A percentile compares a stretch with the other conserved stretches of the same genome.
Conservation (phyloP, 2,113 vertebrate genomes). For the Thomomys bottae region DNA sequence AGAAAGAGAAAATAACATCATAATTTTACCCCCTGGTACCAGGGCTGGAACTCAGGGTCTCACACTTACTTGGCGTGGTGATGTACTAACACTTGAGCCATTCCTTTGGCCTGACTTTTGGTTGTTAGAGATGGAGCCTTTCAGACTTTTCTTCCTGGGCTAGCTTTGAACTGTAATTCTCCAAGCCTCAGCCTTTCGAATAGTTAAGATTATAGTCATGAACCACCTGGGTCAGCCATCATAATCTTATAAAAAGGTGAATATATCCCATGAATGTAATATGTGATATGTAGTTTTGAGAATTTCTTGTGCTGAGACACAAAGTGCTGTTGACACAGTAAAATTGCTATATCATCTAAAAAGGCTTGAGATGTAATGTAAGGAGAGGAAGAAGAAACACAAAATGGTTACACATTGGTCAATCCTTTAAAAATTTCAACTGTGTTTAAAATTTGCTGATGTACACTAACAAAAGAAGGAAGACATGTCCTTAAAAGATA, state of each 20-base stretch:
- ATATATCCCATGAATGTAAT: not conserved
- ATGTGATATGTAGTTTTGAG: not conserved
- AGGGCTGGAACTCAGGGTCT: no score
- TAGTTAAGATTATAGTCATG: no score
- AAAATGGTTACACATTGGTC: not conserved
- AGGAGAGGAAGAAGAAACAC: not conserved
- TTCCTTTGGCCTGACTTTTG: no score
- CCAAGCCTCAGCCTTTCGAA: no score
- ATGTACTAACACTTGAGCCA: no score
- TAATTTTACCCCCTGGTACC: not conserved
- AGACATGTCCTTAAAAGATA: not conserved
- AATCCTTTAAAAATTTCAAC: not conserved
- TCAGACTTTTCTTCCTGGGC: no score
- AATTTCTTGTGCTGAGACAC: not conserved
- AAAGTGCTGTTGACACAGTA: not conserved
- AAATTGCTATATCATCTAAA: not conserved
- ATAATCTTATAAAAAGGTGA: conserved; percentile 1
- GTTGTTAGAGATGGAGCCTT: no score
- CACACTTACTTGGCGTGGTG: no score
- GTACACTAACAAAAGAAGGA: not conserved
- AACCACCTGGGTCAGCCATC: no score
- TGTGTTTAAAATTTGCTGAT: not conserved
- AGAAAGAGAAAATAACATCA: not conserved
- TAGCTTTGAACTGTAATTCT: no score
- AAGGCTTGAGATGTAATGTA: not conserved